A percentile compares a stretch with the other conserved stretches of the same genome.
phyloP scores from a whole-genome alignment of 1,140 invertebrate species.

The Zelostemma sp. region DNA sequence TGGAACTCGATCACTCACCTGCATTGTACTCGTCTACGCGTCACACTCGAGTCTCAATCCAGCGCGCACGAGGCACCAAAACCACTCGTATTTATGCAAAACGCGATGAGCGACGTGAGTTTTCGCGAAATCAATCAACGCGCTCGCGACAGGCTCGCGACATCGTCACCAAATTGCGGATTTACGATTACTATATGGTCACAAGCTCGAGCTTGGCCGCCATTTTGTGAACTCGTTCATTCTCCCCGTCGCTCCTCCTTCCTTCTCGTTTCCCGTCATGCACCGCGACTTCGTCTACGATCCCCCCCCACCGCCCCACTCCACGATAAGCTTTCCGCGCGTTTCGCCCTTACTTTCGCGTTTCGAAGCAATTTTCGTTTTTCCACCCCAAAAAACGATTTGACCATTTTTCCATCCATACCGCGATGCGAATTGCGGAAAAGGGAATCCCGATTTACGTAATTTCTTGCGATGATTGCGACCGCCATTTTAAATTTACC shows the following conservation, averaged over 20 bases:
- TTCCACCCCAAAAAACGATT: too few relatives aligned
- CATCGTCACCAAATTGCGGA: not conserved
- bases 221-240: conserved; percentile 35
- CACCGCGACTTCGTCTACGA: not conserved
- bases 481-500: too few relatives aligned
- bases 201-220: conserved; percentile 32
- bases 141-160: not conserved
- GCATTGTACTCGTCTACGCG: conserved; percentile 67
- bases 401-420: too few relatives aligned
- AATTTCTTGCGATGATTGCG: too few relatives aligned
- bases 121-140: not conserved
- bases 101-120: too few relatives aligned
- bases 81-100: too few relatives aligned
- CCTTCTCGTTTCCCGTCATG: not conserved
- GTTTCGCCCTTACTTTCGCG: too few relatives aligned
- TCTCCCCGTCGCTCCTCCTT: too few relatives aligned
- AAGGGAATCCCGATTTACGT: too few relatives aligned
- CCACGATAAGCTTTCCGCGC: too few relatives aligned
- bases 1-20: conserved; percentile 64
- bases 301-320: not conserved
- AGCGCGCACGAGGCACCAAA: not conserved
- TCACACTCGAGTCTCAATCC: conserved; percentile 49
- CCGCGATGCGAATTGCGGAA: too few relatives aligned
- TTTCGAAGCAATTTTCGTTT: too few relatives aligned
- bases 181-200: conserved; percentile 14